Conservation (phyloP, 2,797 vertebrate species). For the Mormyrops boulengeri region DNA sequence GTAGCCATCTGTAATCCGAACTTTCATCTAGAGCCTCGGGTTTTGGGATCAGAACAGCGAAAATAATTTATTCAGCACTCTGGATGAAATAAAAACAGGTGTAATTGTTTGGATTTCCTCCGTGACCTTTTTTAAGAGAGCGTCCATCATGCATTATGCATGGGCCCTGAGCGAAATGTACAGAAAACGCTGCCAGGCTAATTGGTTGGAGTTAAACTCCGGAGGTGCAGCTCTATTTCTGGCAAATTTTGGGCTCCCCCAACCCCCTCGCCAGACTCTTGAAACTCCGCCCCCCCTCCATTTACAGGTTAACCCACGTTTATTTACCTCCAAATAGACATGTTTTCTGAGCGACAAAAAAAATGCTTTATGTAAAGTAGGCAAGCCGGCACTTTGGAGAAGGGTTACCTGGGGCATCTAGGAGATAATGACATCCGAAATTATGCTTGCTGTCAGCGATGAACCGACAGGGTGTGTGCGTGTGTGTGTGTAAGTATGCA, state of each 20-base stretch:
- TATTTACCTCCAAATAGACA: neutral
- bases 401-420: constrained; percentile 14
- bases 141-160: constrained; percentile 59
- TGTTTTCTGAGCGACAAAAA: neutral
- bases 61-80: constrained; percentile 17
- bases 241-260: neutral
- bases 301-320: neutral
- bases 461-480: constrained; percentile 12
- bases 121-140: constrained; percentile 58
- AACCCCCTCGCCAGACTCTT: neutral
- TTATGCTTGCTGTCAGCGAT: neutral
- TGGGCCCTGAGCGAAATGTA: constrained; percentile 49
- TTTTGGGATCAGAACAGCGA: neutral
- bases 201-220: constrained; percentile 60
- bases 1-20: neutral
- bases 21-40: neutral
- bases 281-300: neutral
- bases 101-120: constrained; percentile 56
- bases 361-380: neutral
- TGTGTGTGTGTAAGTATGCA: neutral
- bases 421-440: constrained; percentile 8
- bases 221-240: constrained; percentile 17
- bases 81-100: constrained; percentile 46
- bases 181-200: constrained; percentile 49
- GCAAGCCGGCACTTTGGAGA: neutral